Percentiles rank a stretch among this genome's conserved stretches.
Evolutionary conservation across 2,888 invertebrate species (phyloP).

Genomic region (Rhynchonema sp.): DNA sequence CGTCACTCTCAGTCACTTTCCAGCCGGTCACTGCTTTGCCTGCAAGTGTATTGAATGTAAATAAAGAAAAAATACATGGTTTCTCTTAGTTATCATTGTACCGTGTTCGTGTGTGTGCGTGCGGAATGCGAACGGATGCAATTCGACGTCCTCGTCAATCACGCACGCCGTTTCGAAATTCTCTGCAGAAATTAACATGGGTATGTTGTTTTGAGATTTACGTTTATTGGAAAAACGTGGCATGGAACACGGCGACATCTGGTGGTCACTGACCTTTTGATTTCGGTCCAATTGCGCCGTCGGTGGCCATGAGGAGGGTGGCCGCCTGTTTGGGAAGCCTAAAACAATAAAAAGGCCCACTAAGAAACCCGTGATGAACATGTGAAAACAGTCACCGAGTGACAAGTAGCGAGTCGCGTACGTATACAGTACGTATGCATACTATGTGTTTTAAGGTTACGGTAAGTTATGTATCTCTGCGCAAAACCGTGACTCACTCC

Average conservation of each 20-base stretch:
- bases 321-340: slow-evolving; percentile 72
- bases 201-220: too few species aligned
- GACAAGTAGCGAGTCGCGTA: too few species aligned
- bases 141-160: slow-evolving; percentile 47
- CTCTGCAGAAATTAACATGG: slow-evolving; percentile 39
- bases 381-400: too few species aligned
- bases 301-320: slow-evolving; percentile 67
- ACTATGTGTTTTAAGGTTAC: too few species aligned
- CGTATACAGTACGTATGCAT: too few species aligned
- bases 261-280: neutral
- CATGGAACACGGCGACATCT: too few species aligned
- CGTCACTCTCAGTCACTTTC: slow-evolving; percentile 41
- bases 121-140: slow-evolving; percentile 85
- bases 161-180: slow-evolving; percentile 79
- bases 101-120: slow-evolving; percentile 80
- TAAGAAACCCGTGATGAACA: too few species aligned
- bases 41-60: slow-evolving; percentile 20
- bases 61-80: neutral
- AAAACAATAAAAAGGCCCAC: slow-evolving; percentile 28
- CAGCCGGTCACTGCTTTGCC: slow-evolving; percentile 65
- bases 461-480: too few species aligned
- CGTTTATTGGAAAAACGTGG: too few species aligned
- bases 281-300: slow-evolving; percentile 44
- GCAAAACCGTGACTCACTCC: too few species aligned
- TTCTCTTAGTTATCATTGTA: slow-evolving; percentile 18